Base-by-base conservation (phyloP, 2,888 invertebrate species). In the Allacma fusca region DNA sequence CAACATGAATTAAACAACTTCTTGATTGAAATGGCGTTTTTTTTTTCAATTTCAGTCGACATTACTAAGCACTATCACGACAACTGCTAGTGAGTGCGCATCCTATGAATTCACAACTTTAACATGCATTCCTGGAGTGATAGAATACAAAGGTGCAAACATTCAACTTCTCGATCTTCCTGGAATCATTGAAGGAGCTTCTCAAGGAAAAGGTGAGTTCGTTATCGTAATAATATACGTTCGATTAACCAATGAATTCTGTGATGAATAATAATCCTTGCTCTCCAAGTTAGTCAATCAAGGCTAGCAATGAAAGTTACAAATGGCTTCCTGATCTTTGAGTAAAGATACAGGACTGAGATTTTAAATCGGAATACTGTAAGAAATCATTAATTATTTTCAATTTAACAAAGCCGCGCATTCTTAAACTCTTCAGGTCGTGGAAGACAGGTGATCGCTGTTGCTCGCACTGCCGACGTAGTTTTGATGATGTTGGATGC, bases 401-500 rank as follows among this genome's bases (percentile, higher is more conserved):
- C 5, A 16, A 28, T 67, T 65, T 64, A 34, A 28, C 40, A 16
- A 44, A 70, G 68, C 43, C 4, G 64, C n/a, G n/a, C n/a, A n/a
- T n/a, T n/a, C n/a, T n/a, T n/a, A n/a, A n/a, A n/a, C n/a, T n/a
- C n/a, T 21, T 21, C 57, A 82, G 82, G 82, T 75, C 72, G 83
- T 62, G 83, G 83, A 62, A 62, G 82, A 40, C 83, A 81, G 73
- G 97, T 99, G 13, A 99, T 99, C 87, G 98, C 99, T 19, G 99
- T 99, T 12, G 99, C 98, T 0, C 90, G 99, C 85, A 99, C 99
- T 2, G 96, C 98, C 0, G 99, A 99, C 88, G 88, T 99, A 84
- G 96, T 99, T 50, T 89, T 99, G 29, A 99, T 99, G 95, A 99
- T 99, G 98, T 88, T 99, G 86, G 99, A 99, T 86, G 98, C 99